Evolutionary conservation across 2,888 invertebrate genomes (phyloP).

Genomic region (Scaptomyza cyrtandrae): DNA sequence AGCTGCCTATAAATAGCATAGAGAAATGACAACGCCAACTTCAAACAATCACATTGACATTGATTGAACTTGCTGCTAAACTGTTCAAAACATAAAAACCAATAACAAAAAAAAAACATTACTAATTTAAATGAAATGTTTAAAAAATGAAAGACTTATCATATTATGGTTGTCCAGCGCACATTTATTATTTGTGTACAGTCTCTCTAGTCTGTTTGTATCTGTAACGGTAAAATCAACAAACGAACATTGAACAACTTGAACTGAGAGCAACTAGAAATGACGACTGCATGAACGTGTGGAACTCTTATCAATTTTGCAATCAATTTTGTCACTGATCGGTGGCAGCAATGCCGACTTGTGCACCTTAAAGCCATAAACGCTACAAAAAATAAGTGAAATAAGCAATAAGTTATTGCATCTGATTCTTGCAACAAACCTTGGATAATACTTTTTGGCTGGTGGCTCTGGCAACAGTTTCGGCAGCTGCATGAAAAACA

Average conservation of each 20-base stretch:
- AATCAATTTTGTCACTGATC: neutral
- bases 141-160: neutral
- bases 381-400: slow-evolving; percentile 10
- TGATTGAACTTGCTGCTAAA: slow-evolving; percentile 44
- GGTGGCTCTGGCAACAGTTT: slow-evolving; percentile 38
- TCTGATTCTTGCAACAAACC: slow-evolving; percentile 31
- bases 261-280: neutral
- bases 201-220: neutral
- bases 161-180: neutral
- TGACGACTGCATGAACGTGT: neutral
- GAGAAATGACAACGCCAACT: slow-evolving; percentile 38
- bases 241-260: neutral
- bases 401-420: neutral
- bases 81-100: slow-evolving; percentile 18
- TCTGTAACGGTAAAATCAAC: neutral
- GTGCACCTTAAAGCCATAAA: slow-evolving; percentile 54
- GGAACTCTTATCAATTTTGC: neutral
- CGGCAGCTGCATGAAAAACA: slow-evolving; percentile 64
- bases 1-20: slow-evolving; percentile 58
- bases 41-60: slow-evolving; percentile 49
- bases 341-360: slow-evolving; percentile 27
- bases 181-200: neutral
- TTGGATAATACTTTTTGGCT: slow-evolving; percentile 41
- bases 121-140: neutral
- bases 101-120: neutral